These are phyloP conservation scores for Tetropium fuscum DNA, from an alignment of 2,888 invertebrate genomes.

Conservation along the genomic window DNA sequence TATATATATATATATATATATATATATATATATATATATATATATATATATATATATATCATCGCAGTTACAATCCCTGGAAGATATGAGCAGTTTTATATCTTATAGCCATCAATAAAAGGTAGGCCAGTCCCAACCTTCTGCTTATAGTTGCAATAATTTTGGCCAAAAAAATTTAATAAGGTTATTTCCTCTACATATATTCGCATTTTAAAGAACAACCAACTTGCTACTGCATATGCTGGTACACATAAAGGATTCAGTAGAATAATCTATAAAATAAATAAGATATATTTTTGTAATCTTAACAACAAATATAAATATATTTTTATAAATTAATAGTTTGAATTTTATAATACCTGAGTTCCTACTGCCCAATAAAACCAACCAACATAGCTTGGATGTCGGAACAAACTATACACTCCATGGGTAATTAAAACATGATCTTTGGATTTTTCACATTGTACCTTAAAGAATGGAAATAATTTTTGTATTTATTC, in stretches of 20 bases:
- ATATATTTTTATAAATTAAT: background rate
- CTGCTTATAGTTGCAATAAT: slow-evolving; percentile 88
- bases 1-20: no score
- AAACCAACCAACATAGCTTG: slow-evolving; percentile 99
- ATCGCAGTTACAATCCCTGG: no score
- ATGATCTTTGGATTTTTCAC: slow-evolving; percentile 83
- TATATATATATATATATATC: no score
- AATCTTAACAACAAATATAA: no score
- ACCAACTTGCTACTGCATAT: slow-evolving; percentile 89
- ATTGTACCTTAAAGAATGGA: slow-evolving; percentile 83
- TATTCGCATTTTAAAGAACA: slow-evolving; percentile 91
- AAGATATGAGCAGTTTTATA: no score
- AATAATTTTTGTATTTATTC: no score
- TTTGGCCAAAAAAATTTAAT: slow-evolving; percentile 90
- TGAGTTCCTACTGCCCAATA: slow-evolving; percentile 99
- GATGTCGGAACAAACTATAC: slow-evolving; percentile 89
- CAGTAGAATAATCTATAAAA: slow-evolving; percentile 80
- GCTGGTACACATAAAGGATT: slow-evolving; percentile 90
- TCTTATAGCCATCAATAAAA: slow-evolving; percentile 82
- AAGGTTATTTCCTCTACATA: slow-evolving; percentile 90
- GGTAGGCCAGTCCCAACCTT: slow-evolving; percentile 89
- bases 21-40: no score
- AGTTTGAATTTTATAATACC: slow-evolving; percentile 68
- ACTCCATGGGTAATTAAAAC: slow-evolving; percentile 90
- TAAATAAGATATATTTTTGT: no score